phyloP scores from a whole-genome alignment of 2,797 vertebrate species.

The Myoxocephalus aenaeus region DNA sequence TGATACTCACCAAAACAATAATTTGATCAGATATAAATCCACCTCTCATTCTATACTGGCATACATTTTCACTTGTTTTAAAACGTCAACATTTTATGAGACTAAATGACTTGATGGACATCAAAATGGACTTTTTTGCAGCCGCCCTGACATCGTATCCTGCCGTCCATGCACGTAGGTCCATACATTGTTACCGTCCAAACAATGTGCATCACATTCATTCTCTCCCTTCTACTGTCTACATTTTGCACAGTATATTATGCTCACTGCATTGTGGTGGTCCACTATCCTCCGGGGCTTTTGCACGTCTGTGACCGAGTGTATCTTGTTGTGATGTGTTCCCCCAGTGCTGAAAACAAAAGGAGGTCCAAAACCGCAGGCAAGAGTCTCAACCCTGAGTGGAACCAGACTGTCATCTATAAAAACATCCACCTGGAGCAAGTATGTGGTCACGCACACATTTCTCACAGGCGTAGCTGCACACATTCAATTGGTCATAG shows the following conservation, averaged over 20 bases:
- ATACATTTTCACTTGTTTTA: conserved; percentile 21
- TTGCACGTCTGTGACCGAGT: conserved; percentile 38
- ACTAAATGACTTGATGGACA: conserved; percentile 53
- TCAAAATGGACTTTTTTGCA: conserved; percentile 77
- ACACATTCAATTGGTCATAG: not conserved
- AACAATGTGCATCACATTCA: conserved; percentile 71
- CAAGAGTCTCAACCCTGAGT: conserved; percentile 97
- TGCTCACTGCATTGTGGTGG: conserved; percentile 53
- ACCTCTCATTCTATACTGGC: not conserved
- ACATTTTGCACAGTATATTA: conserved; percentile 42
- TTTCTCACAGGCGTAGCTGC: not conserved
- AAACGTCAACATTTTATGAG: conserved; percentile 8
- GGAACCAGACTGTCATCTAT: conserved; percentile 99
- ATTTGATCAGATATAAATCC: not conserved
- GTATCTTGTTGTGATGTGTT: conserved; percentile 59
- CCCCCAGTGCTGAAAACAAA: conserved; percentile 94
- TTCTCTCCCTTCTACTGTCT: conserved; percentile 53
- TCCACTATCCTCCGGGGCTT: conserved; percentile 11
- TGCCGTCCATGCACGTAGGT: conserved; percentile 65
- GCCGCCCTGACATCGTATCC: conserved; percentile 57
- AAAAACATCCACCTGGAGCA: conserved; percentile 98
- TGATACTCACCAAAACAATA: not conserved
- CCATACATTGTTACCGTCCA: conserved; percentile 58
- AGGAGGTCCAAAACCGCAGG: conserved; percentile 94
- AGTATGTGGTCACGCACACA: conserved; percentile 74